Base-by-base conservation (phyloP, 2,888 invertebrate genomes). In the Eulithis testata region DNA sequence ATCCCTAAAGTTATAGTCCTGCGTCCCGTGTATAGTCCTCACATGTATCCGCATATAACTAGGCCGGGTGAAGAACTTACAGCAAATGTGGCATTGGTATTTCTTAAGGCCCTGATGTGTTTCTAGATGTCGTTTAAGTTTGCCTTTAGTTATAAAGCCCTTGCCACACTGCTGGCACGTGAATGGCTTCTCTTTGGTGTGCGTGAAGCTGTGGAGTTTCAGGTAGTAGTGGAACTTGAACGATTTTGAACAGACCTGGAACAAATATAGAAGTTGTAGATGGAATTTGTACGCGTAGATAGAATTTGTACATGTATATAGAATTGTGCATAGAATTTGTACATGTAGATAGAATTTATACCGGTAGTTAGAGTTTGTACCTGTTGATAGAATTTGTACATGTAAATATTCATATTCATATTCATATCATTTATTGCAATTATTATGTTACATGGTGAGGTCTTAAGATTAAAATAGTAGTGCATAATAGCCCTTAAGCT, bases 101-200 rank as follows among this genome's bases (percentile, higher is more conserved):
- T 92, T 92, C 57, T 92, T 92, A 1, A 91, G 55, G 0, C 92
- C 92, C 0, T 88, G 82, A 9, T 93, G 92, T 0, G 92, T 90
- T 53, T 92, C 92, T 5, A 91, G 12, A 11, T 93, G 92, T 0
- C 92, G 64, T n/a, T 92, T 92, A 0, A 93, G 59, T 27, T 93
- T 93, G 0, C 92, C 92, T 8, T 87, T 83, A 0, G 92, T 93
- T 0, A 93, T 93, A 45, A 93, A 93, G 0, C 92, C 92, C 40
- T 93, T 93, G 0, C 91, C 92, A 51, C 92, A 93, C 70, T 91
- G 90, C 62, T 91, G 91, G 63, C 92, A 92, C 0, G 89, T 89
- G 60, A 85, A 91, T 0, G 92, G 92, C 36, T 91, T 91, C 47
- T 92, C 92, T 43, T 92, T 92, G 0, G 91, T 88, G 56, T 93